Evolutionary conservation across 2,888 invertebrate species (phyloP), one percentile per base, ranked within the genome.

Genomic region (Himalopsyche kuldschensis): DNA sequence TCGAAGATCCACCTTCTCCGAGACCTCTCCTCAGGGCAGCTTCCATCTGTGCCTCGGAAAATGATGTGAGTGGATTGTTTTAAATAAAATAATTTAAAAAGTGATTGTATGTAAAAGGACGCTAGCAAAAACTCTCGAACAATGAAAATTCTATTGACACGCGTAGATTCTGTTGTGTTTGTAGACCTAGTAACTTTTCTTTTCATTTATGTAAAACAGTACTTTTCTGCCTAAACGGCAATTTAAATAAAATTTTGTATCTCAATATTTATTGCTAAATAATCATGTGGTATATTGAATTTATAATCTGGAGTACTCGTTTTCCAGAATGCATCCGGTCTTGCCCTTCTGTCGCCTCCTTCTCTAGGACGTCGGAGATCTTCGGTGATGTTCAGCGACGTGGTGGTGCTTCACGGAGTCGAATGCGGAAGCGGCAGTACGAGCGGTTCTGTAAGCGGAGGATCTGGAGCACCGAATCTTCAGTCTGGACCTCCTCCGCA

Each of bases 321-420:
- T 0, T 78, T 55, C 27, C 87, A 94, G 93, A 94, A 94, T 87
- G 93, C 95, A 41, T 94, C 95, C 84, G 93, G 93, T 85, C 90
- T 94, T 11, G 94, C 95, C 75, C 92, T 96, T 79, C 90, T 96
- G 80, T 95, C 95, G 87, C 96, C 96, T 75, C 95, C 96, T 41
- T 94, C 94, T 80, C 92, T 94, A 82, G 94, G 95, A 86, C 92
- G 95, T 24, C 93, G 97, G 24, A 92, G 96, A 80, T 96, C 97
- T 63, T 96, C 96, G 86, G 97, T 97, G 85, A 97, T 97, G 96
- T 97, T 97, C 91, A 96, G 96, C 88, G 96, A 97, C 88, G 95
- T 96, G 47, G 95, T 97, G 17, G 91, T 96, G 63, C 92, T 96
- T 46, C 96, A 96, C 88, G 94, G 94, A 30, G 89, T 90, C 87